Evolutionary conservation across 2,113 vertebrate genomes (phyloP).

Genomic region (Heterocephalus glaber): DNA sequence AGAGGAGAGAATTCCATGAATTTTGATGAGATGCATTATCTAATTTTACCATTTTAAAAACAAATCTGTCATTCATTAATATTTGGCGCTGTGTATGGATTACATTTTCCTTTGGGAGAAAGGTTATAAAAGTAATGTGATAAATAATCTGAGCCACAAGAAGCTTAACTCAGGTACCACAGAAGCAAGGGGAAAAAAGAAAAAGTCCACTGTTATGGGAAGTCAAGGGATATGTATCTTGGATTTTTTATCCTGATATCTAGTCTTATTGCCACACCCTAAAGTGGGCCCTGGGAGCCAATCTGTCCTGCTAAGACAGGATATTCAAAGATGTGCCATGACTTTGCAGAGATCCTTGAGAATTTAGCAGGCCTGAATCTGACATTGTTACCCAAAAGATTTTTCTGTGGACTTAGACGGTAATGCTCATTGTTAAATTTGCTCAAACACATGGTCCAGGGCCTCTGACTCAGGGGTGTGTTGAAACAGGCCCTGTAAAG

Average conservation of each 20-base stretch:
- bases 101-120: constrained; percentile 55
- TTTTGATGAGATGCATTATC: constrained; percentile 69
- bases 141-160: constrained; percentile 47
- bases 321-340: neutral
- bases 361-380: neutral
- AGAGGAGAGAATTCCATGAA: constrained; percentile 59
- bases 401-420: neutral
- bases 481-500: neutral
- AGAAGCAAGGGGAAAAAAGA: neutral
- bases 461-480: neutral
- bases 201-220: neutral
- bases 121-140: constrained; percentile 31
- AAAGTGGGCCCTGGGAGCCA: neutral
- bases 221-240: neutral
- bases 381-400: neutral
- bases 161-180: neutral
- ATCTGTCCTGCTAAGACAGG: neutral
- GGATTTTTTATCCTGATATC: neutral
- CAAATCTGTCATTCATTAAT: constrained; percentile 64
- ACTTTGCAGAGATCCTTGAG: neutral
- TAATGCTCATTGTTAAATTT: neutral
- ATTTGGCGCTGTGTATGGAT: constrained; percentile 59
- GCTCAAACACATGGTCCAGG: neutral
- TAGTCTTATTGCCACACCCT: neutral
- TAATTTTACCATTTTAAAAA: constrained; percentile 72